These are phyloP conservation scores for Ophion slaviceki DNA, from an alignment of 2,888 invertebrate species.

Conservation along the genomic window DNA sequence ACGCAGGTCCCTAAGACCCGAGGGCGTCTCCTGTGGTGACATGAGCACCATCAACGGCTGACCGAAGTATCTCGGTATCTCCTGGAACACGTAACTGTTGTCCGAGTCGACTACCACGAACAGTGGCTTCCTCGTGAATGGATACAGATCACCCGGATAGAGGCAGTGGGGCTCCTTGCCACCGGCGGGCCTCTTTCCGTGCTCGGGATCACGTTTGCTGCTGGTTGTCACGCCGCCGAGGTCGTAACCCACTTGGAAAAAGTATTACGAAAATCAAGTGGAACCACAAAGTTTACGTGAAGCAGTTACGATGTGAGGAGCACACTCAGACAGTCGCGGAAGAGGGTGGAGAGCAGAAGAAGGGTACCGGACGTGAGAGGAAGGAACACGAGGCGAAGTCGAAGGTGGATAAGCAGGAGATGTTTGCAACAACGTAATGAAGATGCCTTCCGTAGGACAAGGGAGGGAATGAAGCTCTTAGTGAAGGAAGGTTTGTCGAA, in stretches of 20 bases:
- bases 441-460: no score
- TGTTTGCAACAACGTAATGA: no score
- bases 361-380: background rate
- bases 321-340: background rate
- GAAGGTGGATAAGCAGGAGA: no score
- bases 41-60: conserved; percentile 96
- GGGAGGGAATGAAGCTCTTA: no score
- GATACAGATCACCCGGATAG: conserved; percentile 96
- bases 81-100: conserved; percentile 96
- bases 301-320: conserved; percentile 28
- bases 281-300: conserved; percentile 62
- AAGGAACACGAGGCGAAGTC: background rate
- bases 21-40: conserved; percentile 96
- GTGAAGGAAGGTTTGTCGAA: background rate
- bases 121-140: conserved; percentile 95
- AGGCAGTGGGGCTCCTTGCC: conserved; percentile 91
- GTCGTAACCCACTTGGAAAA: conserved; percentile 92
- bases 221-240: conserved; percentile 95
- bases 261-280: conserved; percentile 68
- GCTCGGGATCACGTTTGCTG: conserved; percentile 91
- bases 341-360: background rate
- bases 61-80: conserved; percentile 95
- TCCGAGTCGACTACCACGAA: conserved; percentile 98
- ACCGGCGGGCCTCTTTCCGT: conserved; percentile 83
- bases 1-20: conserved; percentile 91